phyloP scores from a whole-genome alignment of 92 coral and sea anemone species.

The Phenganax stokvisi region DNA sequence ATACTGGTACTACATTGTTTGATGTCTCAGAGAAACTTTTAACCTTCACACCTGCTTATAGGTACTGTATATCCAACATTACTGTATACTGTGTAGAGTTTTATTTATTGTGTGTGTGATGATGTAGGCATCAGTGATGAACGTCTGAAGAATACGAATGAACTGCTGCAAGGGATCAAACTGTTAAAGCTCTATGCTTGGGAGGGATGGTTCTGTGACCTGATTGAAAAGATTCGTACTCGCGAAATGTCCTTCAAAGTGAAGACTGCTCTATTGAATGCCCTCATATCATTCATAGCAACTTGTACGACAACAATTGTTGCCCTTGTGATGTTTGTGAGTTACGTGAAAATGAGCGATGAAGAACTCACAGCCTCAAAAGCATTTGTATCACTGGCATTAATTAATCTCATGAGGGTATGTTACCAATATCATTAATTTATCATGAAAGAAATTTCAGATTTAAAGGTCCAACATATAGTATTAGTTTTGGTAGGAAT shows the following conservation, averaged over 20 bases:
- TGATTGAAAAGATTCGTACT: constrained; percentile 21
- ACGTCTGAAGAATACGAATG: constrained; percentile 30
- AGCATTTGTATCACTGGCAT: constrained; percentile 30
- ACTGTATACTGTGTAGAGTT: too few relatives aligned
- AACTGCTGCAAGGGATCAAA: constrained; percentile 39
- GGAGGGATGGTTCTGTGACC: constrained; percentile 38
- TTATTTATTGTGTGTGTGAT: too few relatives aligned
- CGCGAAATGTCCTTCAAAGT: constrained; percentile 25
- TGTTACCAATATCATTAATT: too few relatives aligned
- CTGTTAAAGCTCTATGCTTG: constrained; percentile 33
- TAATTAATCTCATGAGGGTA: constrained; percentile 31
- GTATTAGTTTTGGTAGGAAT: constrained; percentile 28
- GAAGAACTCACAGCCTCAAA: constrained; percentile 30
- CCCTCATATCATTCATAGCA: not conserved
- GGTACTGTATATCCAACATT: too few relatives aligned
- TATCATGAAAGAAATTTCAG: too few relatives aligned
- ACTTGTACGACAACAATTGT: constrained; percentile 35
- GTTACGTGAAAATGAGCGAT: constrained; percentile 27
- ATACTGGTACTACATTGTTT: too few relatives aligned
- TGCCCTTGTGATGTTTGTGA: constrained; percentile 30
- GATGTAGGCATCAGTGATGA: constrained; percentile 24
- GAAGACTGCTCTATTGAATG: constrained; percentile 30
- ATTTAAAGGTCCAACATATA: not conserved
- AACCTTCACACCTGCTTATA: too few relatives aligned
- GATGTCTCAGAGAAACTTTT: too few relatives aligned